Evolutionary conservation across 2,113 vertebrate species (phyloP), one percentile per base, ranked within the genome.

Genomic region (Xiphorhynchus elegans): DNA sequence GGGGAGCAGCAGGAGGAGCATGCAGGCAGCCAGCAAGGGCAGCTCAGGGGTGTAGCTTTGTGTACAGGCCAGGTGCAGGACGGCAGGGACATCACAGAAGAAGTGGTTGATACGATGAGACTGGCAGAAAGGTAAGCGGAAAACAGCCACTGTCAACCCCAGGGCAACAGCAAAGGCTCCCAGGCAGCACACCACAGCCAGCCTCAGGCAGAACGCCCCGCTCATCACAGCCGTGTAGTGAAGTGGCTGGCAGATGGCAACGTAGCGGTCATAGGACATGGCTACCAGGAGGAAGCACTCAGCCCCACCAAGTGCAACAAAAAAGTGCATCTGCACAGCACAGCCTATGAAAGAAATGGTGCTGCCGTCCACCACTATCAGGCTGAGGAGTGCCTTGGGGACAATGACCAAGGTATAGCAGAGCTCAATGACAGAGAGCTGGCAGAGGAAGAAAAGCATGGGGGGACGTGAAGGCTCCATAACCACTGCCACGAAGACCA

Each of bases 401-500:
- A 94, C 97, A 21, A 97, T 81, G 60, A 97, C 97, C 35, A 98
- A 90, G 4, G 94, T 96, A 40, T 97, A 98, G 94, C 97, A 97
- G 18, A 98, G 75, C 86, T 98, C 96, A 0, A 97, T 96, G 92
- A 74, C 95, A 2, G 97, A 97, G 73, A 98, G 96, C 24, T 98
- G 97, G 35, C 96, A 96, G 60, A 98, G 95, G 93, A 98, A 98
- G 23, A 98, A 96, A 18, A 98, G 82, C 98, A 98, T 97, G 73
- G 98, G 98, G 1, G 96, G 70, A 35, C 68, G 78, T 17, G 77
- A 96, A 53, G 97, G 68, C 56, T 91, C 94, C 5, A 44, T 93
- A 40, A 93, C 11, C 67, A 97, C 97, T 0, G 97, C 96, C 80
- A 86, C 7, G 18, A 97, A 89, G 78, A 98, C 95, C 85, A 97